Evolutionary conservation across 2,797 vertebrate species (phyloP).

Genomic region (Poeciliopsis turneri): DNA sequence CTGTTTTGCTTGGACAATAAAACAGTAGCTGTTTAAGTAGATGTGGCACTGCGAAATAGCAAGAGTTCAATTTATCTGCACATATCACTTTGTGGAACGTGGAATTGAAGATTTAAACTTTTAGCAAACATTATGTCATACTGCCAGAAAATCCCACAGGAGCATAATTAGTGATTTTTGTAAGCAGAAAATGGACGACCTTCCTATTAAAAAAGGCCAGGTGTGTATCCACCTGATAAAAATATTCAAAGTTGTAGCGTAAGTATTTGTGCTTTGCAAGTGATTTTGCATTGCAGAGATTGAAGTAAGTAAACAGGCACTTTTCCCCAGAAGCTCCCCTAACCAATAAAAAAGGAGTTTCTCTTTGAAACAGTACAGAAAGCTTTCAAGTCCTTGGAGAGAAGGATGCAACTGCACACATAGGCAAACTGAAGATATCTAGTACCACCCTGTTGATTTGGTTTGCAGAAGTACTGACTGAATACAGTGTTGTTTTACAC

Average conservation of each 20-base stretch:
- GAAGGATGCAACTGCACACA: background rate
- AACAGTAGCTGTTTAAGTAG: background rate
- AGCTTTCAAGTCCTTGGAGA: background rate
- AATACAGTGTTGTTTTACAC: background rate
- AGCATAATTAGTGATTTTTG: background rate
- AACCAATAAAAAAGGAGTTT: background rate
- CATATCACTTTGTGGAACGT: background rate
- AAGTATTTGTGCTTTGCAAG: background rate
- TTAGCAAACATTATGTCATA: background rate
- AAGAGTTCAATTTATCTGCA: background rate
- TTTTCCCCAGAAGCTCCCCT: background rate
- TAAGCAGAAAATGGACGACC: background rate
- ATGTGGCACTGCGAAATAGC: background rate
- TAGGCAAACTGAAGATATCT: background rate
- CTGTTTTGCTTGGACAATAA: background rate
- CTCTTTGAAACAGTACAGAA: background rate
- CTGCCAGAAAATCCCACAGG: background rate
- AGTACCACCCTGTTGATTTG: no score
- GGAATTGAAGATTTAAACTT: background rate
- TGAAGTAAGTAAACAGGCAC: background rate
- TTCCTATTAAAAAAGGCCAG: background rate
- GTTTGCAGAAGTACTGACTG: no score
- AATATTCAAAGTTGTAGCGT: background rate
- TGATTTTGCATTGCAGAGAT: background rate
- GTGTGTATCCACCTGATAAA: background rate